Base-by-base conservation (phyloP, 2,888 invertebrate species). In the Bellardia pandia region DNA sequence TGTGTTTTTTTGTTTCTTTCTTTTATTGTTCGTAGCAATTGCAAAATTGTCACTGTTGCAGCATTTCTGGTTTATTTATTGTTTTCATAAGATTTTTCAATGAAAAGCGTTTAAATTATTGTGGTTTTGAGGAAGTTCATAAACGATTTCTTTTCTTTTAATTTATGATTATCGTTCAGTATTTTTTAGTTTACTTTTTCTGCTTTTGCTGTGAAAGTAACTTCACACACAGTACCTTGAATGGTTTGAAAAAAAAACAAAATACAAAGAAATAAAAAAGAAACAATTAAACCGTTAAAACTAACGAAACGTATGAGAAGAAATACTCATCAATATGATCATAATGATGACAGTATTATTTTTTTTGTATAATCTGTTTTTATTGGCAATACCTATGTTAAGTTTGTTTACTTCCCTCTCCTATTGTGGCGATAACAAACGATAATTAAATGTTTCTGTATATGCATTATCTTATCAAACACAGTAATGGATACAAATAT, bases 71-170 rank as follows among this genome's bases (percentile, higher is more conserved):
- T 56, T 75, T 75, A 5, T 82, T 74, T 40, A 60, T 72, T 60
- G 11, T 64, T 62, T 53, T 62, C 48, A 64, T 71, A 53, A 40
- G 48, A 69, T 78, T 85, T 53, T 85, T 77, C 30, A 76, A 33
- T 71, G 68, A 42, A 80, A 85, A 85, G 48, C 45, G 13, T 85
- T 75, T 83, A 45, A 42, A 16, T 72, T 81, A 64, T 62, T 76
- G 72, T 40, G 81, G 71, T 81, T 71, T 81, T 56, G 76, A 81
- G 85, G 81, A 86, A 86, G 78, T 66, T 78, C 64, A 79, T 79
- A 69, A 79, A 82, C 45, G 56, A 75, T 79, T 79, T 69, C 68
- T 79, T 77, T 78, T 86, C 69, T 78, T 83, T 75, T 45, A 53
- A 78, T 78, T 72, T 75, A 69, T 86, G 62, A 64, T 69, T 62